These are phyloP conservation scores for Siderastrea radians DNA, from an alignment of 92 coral and sea anemone species.

Conservation along the genomic window DNA sequence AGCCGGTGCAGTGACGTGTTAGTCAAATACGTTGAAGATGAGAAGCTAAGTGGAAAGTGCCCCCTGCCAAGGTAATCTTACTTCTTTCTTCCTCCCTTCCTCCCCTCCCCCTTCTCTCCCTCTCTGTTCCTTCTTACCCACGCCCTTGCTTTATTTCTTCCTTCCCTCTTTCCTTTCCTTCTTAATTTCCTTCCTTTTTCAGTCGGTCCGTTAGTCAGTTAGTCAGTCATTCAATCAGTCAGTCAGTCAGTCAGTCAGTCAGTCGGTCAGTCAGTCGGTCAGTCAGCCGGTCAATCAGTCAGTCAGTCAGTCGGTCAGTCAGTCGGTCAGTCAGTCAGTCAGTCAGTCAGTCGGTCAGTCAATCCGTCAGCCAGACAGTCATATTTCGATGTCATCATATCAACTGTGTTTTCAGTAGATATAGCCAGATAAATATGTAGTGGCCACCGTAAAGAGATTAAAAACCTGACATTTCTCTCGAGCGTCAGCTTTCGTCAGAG, in stretches of 20 bases:
- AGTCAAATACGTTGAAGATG: conserved; percentile 92
- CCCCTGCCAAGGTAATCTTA: conserved; percentile 91
- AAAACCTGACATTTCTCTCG: no score
- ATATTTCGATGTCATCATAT: no score
- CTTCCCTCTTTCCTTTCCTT: no score
- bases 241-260: neutral
- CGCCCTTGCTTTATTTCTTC: no score
- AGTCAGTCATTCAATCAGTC: neutral
- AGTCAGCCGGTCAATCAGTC: neutral
- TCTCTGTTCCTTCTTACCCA: no score
- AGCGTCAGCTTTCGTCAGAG: no score
- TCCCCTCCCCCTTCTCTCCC: neutral
- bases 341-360: neutral
- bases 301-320: neutral
- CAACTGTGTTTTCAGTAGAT: no score
- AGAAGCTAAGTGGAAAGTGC: conserved; percentile 96
- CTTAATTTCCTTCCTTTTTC: neutral
- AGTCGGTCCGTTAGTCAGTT: neutral
- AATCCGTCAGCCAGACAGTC: neutral
- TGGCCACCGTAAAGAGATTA: no score
- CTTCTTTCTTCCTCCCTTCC: neutral
- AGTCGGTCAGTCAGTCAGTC: neutral
- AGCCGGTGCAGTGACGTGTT: conserved; percentile 95
- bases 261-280: neutral
- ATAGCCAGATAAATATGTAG: no score